Evolutionary conservation across 2,888 invertebrate genomes (phyloP), one percentile per base, ranked within the genome.

Genomic region (Xylocampa areola): DNA sequence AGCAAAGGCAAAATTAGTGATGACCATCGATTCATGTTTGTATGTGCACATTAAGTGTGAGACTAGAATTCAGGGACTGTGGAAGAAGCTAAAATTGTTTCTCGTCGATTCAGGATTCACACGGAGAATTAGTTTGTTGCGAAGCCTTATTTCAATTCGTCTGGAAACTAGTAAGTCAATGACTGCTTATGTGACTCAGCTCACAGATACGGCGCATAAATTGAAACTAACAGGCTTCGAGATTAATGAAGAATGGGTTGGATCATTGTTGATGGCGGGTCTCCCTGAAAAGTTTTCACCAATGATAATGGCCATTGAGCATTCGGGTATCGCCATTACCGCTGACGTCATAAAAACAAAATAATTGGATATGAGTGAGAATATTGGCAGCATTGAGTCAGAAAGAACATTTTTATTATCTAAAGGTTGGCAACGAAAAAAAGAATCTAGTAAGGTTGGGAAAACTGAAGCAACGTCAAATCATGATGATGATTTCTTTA

Each of bases 401-500:
- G 54, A 54, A 36, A 52, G 47, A n/a, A 49, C 49, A 45, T 57
- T 39, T n/a, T n/a, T n/a, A n/a, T n/a, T n/a, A n/a, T n/a, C n/a
- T n/a, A n/a, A n/a, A n/a, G n/a, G n/a, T n/a, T n/a, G n/a, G n/a
- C n/a, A n/a, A n/a, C n/a, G n/a, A n/a, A n/a, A n/a, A n/a, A n/a
- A n/a, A n/a, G n/a, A n/a, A n/a, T n/a, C n/a, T n/a, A n/a, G n/a
- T n/a, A n/a, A n/a, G n/a, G n/a, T n/a, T n/a, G n/a, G n/a, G n/a
- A n/a, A n/a, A n/a, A n/a, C n/a, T n/a, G n/a, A n/a, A n/a, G n/a
- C n/a, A 14, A 0, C 14, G 37, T 14, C 14, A 33, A 41, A 27
- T 19, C 25, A 4, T 74, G 75, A 73, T 6, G 75, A 77, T 68
- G 74, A 74, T 65, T 72, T 74, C 49, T 61, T 71, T 17, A 23